These are phyloP conservation scores for Tapirus indicus DNA, from an alignment of 2,797 vertebrate genomes.

Conservation along the genomic window DNA sequence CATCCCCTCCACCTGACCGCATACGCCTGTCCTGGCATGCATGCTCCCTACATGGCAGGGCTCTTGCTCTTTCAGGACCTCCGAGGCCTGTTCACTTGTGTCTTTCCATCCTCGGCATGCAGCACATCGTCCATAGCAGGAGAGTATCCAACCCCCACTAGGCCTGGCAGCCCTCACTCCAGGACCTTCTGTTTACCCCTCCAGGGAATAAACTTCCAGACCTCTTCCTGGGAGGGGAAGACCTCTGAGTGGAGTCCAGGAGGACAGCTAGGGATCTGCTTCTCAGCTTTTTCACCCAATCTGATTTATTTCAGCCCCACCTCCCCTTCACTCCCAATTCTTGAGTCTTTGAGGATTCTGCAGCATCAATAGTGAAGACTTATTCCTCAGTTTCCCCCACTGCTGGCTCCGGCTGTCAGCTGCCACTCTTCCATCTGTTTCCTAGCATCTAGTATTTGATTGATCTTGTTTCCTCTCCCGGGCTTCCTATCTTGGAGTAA, in stretches of 20 bases:
- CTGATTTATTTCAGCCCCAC: background rate
- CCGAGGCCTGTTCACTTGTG: background rate
- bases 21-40: background rate
- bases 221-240: background rate
- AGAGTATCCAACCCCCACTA: background rate
- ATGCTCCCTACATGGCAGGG: background rate
- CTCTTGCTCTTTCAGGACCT: background rate
- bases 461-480: background rate
- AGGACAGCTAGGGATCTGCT: background rate
- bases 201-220: background rate
- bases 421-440: background rate
- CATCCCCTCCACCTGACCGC: fast-evolving
- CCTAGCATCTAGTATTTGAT: background rate
- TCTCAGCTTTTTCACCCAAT: background rate
- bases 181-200: background rate
- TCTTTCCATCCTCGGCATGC: background rate
- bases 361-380: no score
- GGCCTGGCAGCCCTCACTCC: background rate
- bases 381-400: background rate
- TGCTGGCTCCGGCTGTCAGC: background rate
- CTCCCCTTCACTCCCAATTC: background rate
- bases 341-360: background rate
- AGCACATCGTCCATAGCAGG: background rate
- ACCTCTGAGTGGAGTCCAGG: no score
- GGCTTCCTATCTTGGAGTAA: background rate